Base-by-base conservation (phyloP, 2,888 invertebrate genomes). In the Julus scandinavius region DNA sequence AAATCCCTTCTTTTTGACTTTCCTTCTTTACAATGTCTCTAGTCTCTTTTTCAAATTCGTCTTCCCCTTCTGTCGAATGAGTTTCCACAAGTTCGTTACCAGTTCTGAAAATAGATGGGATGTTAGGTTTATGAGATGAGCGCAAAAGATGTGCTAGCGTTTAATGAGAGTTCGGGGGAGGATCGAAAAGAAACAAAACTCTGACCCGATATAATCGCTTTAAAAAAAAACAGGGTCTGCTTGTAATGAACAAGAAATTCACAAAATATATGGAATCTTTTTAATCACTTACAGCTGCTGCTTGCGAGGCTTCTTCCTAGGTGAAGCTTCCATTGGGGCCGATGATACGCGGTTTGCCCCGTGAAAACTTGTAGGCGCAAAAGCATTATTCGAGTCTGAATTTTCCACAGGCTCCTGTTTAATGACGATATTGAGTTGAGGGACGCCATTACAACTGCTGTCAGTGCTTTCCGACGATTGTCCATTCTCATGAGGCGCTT, bases 291-390 rank as follows among this genome's bases (percentile, higher is more conserved):
- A 97, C 97, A 97, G 93, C 93, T 96, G 95, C 91, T 96, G 98
- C 92, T 98, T 97, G 89, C 98, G 94, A 0, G 98, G 97, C 91
- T 98, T 98, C 92, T 98, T 98, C 89, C 98, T 94, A 0, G 98
- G 97, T 88, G 95, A 95, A 92, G 95, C 95, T 92, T 93, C 92
- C 86, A 91, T 91, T 29, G 91, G 90, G 11, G 88, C 20, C 20
- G 87, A 50, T 11, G 87, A 85, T 49, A 88, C 50, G 50, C 88
- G 40, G 58, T 49, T 85, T 45, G 49, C 38, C 0, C 41, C 20
- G 9, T 85, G 58, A 38, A 85, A 63, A 87, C 17, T 87, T 29
- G 54, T 5, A 54, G 50, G 40, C 29, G 17, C 2, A 54, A 88
- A 45, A 17, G n/a, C 11, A 85, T 85, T 29, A 88, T 85, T 29